Evolutionary conservation across 2,888 invertebrate genomes (phyloP).

Genomic region (Anarsia innoxiella): DNA sequence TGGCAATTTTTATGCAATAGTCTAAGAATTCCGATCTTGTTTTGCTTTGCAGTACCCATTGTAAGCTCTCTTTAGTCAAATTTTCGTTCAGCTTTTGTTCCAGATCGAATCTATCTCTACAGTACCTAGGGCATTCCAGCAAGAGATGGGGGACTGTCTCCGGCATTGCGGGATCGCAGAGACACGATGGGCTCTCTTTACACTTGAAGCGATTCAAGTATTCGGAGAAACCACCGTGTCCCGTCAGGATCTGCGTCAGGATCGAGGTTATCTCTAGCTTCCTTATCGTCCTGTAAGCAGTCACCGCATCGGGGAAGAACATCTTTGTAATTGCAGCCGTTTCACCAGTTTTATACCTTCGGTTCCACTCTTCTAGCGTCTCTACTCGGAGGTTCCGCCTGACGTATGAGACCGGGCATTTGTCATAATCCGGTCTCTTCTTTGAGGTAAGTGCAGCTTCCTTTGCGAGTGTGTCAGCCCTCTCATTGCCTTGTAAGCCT

Average conservation of each 20-base stretch:
- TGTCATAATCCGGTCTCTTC: conserved; percentile 6
- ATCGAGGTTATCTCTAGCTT: not conserved
- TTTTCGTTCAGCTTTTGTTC: not conserved
- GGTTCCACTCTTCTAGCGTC: conserved; percentile 3
- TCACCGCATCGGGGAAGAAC: conserved; percentile 6
- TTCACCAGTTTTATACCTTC: not conserved
- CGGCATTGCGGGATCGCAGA: conserved; percentile 8
- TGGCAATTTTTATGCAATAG: not conserved
- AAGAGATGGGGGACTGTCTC: conserved; percentile 2
- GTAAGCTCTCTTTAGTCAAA: not conserved
- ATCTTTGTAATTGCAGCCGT: not conserved
- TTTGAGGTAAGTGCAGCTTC: conserved; percentile 7
- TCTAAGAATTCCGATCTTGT: not conserved
- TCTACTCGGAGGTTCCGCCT: conserved; percentile 4
- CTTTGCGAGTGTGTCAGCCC: conserved; percentile 13
- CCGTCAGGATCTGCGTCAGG: conserved; percentile 2
- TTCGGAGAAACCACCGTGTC: conserved; percentile 11
- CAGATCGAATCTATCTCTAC: not conserved
- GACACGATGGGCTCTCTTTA: conserved; percentile 12
- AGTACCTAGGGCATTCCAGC: not conserved
- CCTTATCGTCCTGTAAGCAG: not conserved
- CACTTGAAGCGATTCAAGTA: conserved; percentile 9
- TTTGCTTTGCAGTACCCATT: not conserved
- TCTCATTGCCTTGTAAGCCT: not conserved
- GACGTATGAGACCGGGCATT: conserved; percentile 6